Percentiles rank a stretch among this genome's conserved stretches.
Conservation (phyloP, 2,113 vertebrate genomes). For the Myrmecophaga tridactyla region DNA sequence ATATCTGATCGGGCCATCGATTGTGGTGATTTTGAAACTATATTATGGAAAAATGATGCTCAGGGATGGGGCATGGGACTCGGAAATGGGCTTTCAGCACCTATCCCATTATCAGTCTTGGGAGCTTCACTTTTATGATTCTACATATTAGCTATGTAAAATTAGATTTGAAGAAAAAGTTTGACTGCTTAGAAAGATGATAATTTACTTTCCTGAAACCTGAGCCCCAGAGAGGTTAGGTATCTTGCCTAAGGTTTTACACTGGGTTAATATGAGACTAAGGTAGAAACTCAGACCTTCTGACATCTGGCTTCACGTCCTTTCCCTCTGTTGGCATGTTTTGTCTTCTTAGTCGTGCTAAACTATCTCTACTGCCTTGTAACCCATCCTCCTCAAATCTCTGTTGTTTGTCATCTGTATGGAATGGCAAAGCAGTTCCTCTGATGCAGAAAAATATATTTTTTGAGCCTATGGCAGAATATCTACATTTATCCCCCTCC, state of each 20-base stretch:
- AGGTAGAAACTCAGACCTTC: not conserved
- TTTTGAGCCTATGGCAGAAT: not conserved
- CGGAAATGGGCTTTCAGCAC: not conserved
- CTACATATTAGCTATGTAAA: not conserved
- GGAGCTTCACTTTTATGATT: not conserved
- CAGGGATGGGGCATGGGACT: rapidly evolving
- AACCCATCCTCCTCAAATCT: not conserved
- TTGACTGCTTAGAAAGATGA: not conserved
- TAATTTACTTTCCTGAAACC: not conserved
- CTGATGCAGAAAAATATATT: constrained; percentile 34
- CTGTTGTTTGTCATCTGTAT: not conserved
- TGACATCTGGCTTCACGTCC: not conserved
- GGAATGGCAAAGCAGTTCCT: not conserved
- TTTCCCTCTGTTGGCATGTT: not conserved
- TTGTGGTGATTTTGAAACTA: not conserved
- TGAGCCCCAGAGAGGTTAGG: not conserved
- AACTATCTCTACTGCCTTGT: not conserved
- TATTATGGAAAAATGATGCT: not conserved
- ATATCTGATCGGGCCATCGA: not conserved
- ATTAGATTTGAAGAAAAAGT: not conserved
- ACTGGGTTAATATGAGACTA: not conserved
- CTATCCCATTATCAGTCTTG: not conserved
- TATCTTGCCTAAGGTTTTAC: not conserved
- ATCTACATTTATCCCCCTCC: not conserved
- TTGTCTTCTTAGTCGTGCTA: not conserved